These are phyloP conservation scores for Rhinogobio ventralis DNA, from an alignment of 2,797 vertebrate species.

Conservation along the genomic window DNA sequence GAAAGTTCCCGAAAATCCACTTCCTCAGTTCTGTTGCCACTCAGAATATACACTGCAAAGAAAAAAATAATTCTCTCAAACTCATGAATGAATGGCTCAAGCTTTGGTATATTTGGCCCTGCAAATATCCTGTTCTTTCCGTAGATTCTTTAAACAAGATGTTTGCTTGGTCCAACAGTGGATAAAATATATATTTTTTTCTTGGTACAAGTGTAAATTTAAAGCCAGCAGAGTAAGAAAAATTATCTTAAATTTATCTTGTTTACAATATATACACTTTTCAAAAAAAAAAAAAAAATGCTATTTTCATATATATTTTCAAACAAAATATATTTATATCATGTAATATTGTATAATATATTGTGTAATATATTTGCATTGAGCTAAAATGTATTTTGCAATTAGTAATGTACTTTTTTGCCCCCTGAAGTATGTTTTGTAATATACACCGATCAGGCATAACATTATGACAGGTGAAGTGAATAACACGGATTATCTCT, in stretches of 20 bases:
- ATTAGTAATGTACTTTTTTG: no score
- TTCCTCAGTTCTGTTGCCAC: slow-evolving; percentile 76
- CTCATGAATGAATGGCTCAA: neutral
- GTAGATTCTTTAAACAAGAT: neutral
- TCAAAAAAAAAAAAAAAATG: neutral
- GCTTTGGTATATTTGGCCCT: neutral
- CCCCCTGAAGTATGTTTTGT: no score
- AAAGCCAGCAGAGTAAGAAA: neutral
- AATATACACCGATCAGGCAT: no score
- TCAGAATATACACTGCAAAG: slow-evolving; percentile 11
- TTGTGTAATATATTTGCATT: no score
- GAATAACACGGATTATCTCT: no score
- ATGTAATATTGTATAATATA: no score
- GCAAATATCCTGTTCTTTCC: neutral
- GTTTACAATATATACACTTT: neutral
- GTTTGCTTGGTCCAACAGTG: neutral
- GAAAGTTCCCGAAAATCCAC: slow-evolving; percentile 78
- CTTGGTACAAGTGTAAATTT: neutral
- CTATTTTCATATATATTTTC: no score
- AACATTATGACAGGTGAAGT: no score
- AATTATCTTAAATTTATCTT: neutral
- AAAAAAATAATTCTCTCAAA: neutral
- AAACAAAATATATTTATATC: no score
- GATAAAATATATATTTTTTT: neutral
- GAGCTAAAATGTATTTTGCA: no score